phyloP scores from a whole-genome alignment of 2,888 invertebrate species.

The Acleris emargana region DNA sequence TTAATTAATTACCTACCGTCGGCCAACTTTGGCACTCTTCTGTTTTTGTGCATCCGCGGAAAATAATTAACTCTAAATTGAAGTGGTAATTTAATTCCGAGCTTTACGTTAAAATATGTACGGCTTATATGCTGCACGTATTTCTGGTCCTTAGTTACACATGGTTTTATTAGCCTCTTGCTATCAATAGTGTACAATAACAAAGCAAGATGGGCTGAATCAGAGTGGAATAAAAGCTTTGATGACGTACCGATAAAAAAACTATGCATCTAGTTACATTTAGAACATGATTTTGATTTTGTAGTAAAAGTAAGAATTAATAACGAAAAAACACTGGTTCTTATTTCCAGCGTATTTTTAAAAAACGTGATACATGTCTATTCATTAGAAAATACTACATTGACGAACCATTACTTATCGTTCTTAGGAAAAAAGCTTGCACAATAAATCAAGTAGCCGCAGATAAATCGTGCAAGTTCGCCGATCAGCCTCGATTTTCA shows the following conservation, averaged over 20 bases:
- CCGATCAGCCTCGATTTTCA: slow-evolving; percentile 29
- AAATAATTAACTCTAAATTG: slow-evolving; percentile 23
- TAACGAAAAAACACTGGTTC: too few species aligned
- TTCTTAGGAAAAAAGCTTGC: background rate
- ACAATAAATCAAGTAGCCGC: slow-evolving; percentile 16
- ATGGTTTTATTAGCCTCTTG: too few species aligned
- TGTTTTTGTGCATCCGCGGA: slow-evolving; percentile 28
- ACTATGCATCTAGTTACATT: too few species aligned
- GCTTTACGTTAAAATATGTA: background rate
- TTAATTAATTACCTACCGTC: slow-evolving; percentile 55
- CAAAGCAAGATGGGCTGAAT: too few species aligned
- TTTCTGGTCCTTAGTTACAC: background rate
- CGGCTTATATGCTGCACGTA: background rate
- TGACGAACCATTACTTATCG: background rate
- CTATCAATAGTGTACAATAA: too few species aligned
- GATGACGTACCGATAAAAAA: too few species aligned
- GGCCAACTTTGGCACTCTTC: slow-evolving; percentile 13
- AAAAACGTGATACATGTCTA: background rate
- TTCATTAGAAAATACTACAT: background rate
- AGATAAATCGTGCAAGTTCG: slow-evolving; percentile 20
- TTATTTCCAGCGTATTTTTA: too few species aligned
- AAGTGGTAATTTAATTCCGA: background rate
- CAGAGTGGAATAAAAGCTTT: too few species aligned
- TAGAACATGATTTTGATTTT: too few species aligned
- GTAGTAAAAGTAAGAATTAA: too few species aligned